A percentile compares a stretch with the other conserved stretches of the same genome.
Conservation (phyloP, 2,113 vertebrate species). For the Rana temporaria region DNA sequence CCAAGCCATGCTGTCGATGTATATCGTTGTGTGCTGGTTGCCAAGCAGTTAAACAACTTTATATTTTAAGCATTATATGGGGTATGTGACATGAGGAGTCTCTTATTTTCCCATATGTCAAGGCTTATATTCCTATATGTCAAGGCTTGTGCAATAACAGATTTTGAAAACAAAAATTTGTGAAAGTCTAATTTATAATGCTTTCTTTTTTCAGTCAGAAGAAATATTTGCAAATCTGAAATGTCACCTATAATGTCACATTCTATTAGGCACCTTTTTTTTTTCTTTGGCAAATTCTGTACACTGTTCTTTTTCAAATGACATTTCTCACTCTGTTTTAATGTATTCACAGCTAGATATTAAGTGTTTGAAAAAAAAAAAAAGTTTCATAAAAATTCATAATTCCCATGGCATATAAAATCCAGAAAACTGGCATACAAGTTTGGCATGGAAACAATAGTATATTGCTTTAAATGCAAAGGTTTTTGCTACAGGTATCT, state of each 20-base stretch:
- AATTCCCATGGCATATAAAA: conserved; percentile 13
- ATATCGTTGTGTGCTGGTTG: too few species aligned
- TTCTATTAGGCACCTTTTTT: conserved; percentile 44
- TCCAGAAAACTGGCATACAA: neutral
- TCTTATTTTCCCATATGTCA: conserved; percentile 21
- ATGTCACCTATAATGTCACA: conserved; percentile 54
- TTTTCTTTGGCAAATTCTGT: conserved; percentile 35
- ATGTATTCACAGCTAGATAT: conserved; percentile 46
- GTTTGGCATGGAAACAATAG: neutral
- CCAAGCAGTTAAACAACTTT: neutral
- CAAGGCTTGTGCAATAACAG: neutral
- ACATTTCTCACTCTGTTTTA: conserved; percentile 50
- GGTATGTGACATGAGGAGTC: conserved; percentile 9
- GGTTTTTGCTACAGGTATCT: neutral
- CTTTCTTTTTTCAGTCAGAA: conserved; percentile 27
- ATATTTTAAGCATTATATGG: neutral
- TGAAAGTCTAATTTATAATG: conserved; percentile 18
- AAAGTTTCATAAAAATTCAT: conserved; percentile 25
- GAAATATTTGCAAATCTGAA: conserved; percentile 48
- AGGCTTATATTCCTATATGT: conserved; percentile 9
- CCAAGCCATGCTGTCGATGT: too few species aligned
- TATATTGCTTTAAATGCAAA: conserved; percentile 1
- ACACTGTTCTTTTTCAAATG: conserved; percentile 28
- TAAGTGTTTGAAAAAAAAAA: conserved; percentile 46
- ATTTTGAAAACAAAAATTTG: conserved; percentile 30